Percentiles rank a stretch among this genome's conserved stretches.
These are phyloP conservation scores for Antheraea mylitta DNA, from an alignment of 1,140 invertebrate genomes.

Conservation along the genomic window DNA sequence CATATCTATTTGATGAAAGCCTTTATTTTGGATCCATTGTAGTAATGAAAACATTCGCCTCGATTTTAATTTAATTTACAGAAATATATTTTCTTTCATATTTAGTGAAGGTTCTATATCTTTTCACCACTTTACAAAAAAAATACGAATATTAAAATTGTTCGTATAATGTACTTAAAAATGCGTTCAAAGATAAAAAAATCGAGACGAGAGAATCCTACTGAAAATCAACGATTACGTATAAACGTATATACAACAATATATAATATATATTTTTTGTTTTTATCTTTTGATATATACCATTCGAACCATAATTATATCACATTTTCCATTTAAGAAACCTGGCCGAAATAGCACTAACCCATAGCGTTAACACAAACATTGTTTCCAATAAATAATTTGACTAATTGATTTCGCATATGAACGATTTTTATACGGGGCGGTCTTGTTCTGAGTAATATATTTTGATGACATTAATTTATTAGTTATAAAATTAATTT, in stretches of 20 bases:
- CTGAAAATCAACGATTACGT: not conserved
- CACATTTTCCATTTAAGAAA: constrained; percentile 3
- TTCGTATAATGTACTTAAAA: too few relatives aligned
- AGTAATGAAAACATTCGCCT: not conserved
- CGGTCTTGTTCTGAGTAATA: not conserved
- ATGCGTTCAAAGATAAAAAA: not conserved
- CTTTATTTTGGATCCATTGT: not conserved
- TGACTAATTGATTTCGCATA: not conserved
- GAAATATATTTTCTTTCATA: too few relatives aligned
- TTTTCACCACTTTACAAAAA: too few relatives aligned
- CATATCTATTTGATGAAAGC: not conserved
- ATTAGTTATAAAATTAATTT: not conserved
- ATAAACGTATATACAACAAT: not conserved
- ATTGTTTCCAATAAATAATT: constrained; percentile 2
- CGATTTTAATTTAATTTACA: not conserved
- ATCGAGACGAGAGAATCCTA: not conserved
- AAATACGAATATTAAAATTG: too few relatives aligned
- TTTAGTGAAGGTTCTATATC: too few relatives aligned
- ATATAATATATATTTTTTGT: not conserved
- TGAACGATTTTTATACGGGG: not conserved
- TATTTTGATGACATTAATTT: not conserved
- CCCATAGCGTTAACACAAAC: not conserved
- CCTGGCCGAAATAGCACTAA: not conserved
- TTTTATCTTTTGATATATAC: not conserved
- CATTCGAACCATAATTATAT: constrained; percentile 3